phyloP scores from a whole-genome alignment of 2,888 invertebrate genomes.

The Chrysolina americana region DNA sequence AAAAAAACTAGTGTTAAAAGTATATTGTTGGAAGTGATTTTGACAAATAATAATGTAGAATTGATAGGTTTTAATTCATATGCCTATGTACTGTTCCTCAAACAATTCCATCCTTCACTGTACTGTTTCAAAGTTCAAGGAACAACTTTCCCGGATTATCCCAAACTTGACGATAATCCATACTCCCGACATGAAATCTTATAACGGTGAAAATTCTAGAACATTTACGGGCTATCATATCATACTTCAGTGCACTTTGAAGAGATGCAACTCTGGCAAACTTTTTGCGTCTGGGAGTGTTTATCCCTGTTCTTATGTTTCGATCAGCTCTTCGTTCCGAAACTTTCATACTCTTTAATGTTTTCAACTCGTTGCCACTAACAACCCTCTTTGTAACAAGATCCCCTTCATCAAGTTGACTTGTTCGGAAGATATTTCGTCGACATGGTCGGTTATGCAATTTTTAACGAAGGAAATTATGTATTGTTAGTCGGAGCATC shows the following conservation, averaged over 20 bases:
- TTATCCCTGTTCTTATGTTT: constrained; percentile 38
- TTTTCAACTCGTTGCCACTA: constrained; percentile 56
- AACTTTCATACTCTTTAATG: constrained; percentile 54
- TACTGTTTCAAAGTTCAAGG: background rate
- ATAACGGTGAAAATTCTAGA: constrained; percentile 41
- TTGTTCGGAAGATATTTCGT: constrained; percentile 45
- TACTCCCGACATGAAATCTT: constrained; percentile 30
- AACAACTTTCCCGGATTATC: background rate
- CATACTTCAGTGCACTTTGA: constrained; percentile 61
- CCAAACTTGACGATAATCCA: constrained; percentile 8
- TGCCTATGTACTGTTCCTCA: too few relatives aligned
- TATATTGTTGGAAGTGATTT: too few relatives aligned
- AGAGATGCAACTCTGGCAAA: constrained; percentile 51
- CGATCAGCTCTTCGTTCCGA: constrained; percentile 37
- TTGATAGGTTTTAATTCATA: too few relatives aligned
- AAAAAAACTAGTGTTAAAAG: too few relatives aligned
- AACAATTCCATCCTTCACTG: too few relatives aligned
- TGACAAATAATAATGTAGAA: too few relatives aligned
- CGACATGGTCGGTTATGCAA: constrained; percentile 31
- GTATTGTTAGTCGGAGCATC: constrained; percentile 14
- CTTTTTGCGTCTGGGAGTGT: constrained; percentile 38
- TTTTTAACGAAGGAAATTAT: constrained; percentile 33
- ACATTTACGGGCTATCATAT: constrained; percentile 54
- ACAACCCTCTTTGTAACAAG: constrained; percentile 58
- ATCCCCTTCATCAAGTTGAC: constrained; percentile 54